phyloP scores from a whole-genome alignment of 1,140 invertebrate genomes.

The Prorops nasuta region DNA sequence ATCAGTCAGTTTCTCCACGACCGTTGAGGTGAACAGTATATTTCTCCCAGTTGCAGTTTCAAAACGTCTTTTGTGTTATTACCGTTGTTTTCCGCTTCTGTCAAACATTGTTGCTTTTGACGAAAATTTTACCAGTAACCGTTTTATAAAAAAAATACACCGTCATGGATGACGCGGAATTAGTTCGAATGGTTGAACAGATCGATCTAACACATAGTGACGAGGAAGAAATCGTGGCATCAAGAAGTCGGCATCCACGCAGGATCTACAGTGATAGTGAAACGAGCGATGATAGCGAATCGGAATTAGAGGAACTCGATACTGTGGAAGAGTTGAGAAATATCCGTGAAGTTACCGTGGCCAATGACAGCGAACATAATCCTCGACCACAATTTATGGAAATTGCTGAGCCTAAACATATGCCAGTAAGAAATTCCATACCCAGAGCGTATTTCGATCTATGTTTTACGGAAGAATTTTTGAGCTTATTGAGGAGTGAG shows the following conservation, averaged over 20 bases:
- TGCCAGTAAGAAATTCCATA: slow-evolving; percentile 7
- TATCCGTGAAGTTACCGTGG: slow-evolving; percentile 8
- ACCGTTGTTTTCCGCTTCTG: slow-evolving; percentile 8
- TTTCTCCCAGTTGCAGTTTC: slow-evolving; percentile 9
- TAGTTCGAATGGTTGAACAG: slow-evolving; percentile 10
- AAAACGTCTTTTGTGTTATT: slow-evolving; percentile 10
- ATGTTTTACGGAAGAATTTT: slow-evolving; percentile 3
- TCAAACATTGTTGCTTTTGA: slow-evolving; percentile 11
- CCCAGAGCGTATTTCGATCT: slow-evolving; percentile 2
- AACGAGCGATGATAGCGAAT: slow-evolving; percentile 7
- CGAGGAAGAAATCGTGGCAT: slow-evolving; percentile 7
- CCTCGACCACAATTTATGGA: slow-evolving; percentile 7
- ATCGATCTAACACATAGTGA: too few species aligned
- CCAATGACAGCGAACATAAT: slow-evolving; percentile 7
- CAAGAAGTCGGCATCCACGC: slow-evolving; percentile 6
- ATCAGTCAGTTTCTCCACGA: too few species aligned
- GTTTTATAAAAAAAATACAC: slow-evolving; percentile 11
- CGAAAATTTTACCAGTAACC: slow-evolving; percentile 10
- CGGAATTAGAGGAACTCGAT: slow-evolving; percentile 5
- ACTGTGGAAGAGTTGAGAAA: slow-evolving; percentile 5
- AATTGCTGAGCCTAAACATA: slow-evolving; percentile 6
- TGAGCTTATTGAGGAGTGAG: slow-evolving; percentile 8
- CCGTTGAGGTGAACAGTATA: slow-evolving; percentile 10
- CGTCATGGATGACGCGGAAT: not conserved
- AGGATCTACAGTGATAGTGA: slow-evolving; percentile 8